Conservation (phyloP, 2,888 invertebrate species). For the Sepiola atlantica region DNA sequence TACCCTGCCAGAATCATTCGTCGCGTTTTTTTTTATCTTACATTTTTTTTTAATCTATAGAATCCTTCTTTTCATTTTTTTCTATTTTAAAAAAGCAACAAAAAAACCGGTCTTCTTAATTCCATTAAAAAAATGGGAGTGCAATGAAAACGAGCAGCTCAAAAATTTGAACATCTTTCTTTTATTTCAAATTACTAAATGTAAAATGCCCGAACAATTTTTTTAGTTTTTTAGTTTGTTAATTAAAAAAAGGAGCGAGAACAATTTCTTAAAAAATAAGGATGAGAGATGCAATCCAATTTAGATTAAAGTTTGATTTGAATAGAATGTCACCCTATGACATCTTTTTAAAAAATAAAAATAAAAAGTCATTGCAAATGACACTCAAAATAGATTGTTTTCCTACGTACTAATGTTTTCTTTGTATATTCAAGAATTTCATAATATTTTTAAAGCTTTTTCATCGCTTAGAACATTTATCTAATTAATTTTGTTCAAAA, state of each 20-base stretch:
- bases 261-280: background rate
- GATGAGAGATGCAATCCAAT: background rate
- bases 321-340: background rate
- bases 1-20: background rate
- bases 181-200: background rate
- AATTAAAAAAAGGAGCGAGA: background rate
- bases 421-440: background rate
- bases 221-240: background rate
- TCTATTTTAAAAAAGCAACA: background rate
- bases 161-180: background rate
- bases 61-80: background rate
- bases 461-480: background rate
- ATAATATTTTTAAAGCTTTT: background rate
- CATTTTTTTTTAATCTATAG: background rate
- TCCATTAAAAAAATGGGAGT: background rate
- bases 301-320: background rate
- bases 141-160: background rate
- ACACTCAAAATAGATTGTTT: background rate
- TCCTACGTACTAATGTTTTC: background rate
- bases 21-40: background rate
- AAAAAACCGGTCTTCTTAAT: background rate
- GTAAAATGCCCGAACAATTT: background rate
- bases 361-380: background rate
- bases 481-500: background rate
- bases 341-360: background rate